These are phyloP conservation scores for Drosophila azteca DNA, from an alignment of 1,140 invertebrate genomes.

Conservation along the genomic window DNA sequence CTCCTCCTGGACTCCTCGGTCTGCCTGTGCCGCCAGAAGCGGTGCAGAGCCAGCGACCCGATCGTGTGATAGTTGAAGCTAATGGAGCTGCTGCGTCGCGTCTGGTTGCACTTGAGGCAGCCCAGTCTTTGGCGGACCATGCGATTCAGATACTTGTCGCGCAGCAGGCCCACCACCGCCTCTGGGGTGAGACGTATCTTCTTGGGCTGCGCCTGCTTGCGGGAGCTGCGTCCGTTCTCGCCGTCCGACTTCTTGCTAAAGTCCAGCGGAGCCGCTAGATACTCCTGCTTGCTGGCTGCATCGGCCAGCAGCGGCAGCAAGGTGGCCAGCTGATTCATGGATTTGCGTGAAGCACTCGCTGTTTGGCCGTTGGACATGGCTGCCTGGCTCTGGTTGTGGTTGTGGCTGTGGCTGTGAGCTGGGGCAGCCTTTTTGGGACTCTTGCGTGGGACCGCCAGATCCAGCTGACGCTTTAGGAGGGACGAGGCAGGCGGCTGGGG, in stretches of 20 bases:
- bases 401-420: conserved; percentile 6
- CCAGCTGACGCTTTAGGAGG: conserved; percentile 70
- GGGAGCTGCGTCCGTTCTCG: conserved; percentile 63
- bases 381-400: conserved; percentile 13
- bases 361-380: neutral
- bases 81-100: conserved; percentile 41
- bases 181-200: conserved; percentile 79
- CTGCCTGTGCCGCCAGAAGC: conserved; percentile 83
- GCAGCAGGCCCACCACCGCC: conserved; percentile 62
- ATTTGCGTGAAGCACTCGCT: conserved; percentile 55
- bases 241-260: conserved; percentile 73
- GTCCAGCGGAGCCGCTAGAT: conserved; percentile 71
- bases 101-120: conserved; percentile 61
- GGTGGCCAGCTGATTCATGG: conserved; percentile 73
- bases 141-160: conserved; percentile 79
- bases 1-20: conserved; percentile 15
- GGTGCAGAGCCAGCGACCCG: conserved; percentile 84
- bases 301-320: conserved; percentile 74
- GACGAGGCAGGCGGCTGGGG: conserved; percentile 39
- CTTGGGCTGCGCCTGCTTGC: conserved; percentile 83
- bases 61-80: conserved; percentile 84
- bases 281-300: conserved; percentile 77
- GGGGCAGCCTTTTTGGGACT: conserved; percentile 65
- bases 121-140: conserved; percentile 68
- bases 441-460: conserved; percentile 60